Conservation (phyloP, 2,797 vertebrate genomes). For the Eulemur albifrons region DNA sequence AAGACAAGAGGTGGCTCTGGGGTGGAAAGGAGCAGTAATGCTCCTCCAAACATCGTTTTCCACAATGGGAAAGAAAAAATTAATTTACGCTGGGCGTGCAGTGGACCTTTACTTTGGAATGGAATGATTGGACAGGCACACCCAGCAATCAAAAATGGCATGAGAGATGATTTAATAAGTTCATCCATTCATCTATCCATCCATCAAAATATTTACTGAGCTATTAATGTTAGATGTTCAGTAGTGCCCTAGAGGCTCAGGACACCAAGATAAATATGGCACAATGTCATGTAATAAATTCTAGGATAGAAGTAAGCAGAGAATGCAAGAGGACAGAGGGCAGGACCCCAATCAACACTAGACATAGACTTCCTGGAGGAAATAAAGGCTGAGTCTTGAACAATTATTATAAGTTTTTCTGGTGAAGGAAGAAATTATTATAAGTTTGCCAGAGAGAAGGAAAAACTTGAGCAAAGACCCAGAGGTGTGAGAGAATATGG, state of each 20-base stretch:
- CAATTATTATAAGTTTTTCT: neutral
- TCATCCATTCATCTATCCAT: neutral
- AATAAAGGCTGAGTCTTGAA: neutral
- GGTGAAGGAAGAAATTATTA: neutral
- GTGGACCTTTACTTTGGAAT: neutral
- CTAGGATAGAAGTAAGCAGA: neutral
- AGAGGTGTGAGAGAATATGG: slow-evolving; percentile 2
- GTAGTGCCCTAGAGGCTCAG: neutral
- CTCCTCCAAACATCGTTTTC: neutral
- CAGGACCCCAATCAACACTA: neutral
- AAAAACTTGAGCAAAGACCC: slow-evolving; percentile 28
- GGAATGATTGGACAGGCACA: neutral
- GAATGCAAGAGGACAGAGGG: neutral
- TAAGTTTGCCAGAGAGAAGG: slow-evolving; percentile 18
- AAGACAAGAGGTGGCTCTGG: neutral
- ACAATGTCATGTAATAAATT: neutral
- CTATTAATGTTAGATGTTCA: neutral
- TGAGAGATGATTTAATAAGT: neutral
- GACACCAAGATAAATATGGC: neutral
- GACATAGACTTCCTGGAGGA: neutral
- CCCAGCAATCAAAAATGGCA: neutral
- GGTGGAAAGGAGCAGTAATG: neutral
- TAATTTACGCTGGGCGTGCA: neutral
- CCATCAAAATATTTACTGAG: neutral
- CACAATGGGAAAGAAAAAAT: slow-evolving; percentile 29